A percentile compares a stretch with the other conserved stretches of the same genome.
Conservation (phyloP, 2,888 invertebrate species). For the Ormyrus labotus region DNA sequence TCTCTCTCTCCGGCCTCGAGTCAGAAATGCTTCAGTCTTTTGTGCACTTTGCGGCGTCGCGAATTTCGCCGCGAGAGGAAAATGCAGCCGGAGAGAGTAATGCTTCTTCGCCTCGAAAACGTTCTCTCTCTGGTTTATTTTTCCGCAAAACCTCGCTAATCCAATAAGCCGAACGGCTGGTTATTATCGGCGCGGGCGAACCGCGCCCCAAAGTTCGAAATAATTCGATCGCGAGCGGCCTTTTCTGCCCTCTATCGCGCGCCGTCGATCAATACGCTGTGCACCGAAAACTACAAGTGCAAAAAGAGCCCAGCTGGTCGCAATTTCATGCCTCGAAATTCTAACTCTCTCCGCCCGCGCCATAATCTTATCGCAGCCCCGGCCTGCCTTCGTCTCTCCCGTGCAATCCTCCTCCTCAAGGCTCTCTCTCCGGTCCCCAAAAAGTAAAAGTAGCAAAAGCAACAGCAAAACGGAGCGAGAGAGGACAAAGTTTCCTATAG, state of each 20-base stretch:
- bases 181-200: no score
- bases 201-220: neutral
- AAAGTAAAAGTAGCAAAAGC: slow-evolving; percentile 49
- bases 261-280: neutral
- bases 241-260: neutral
- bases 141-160: no score
- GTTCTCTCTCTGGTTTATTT: no score
- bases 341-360: slow-evolving; percentile 38
- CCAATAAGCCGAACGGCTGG: no score
- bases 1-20: slow-evolving; percentile 3
- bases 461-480: slow-evolving; percentile 30
- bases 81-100: no score
- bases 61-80: neutral
- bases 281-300: slow-evolving; percentile 1
- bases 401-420: slow-evolving; percentile 14
- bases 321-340: slow-evolving; percentile 49
- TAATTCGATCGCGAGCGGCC: neutral
- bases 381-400: neutral
- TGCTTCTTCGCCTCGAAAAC: no score
- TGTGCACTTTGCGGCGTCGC: neutral
- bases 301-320: neutral
- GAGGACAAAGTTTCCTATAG: slow-evolving; percentile 37
- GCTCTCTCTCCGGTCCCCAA: slow-evolving; percentile 16
- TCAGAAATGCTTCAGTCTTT: slow-evolving; percentile 1
- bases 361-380: slow-evolving; percentile 49